phyloP scores from a whole-genome alignment of 2,888 invertebrate genomes.

The Phrixothrix hirtus region DNA sequence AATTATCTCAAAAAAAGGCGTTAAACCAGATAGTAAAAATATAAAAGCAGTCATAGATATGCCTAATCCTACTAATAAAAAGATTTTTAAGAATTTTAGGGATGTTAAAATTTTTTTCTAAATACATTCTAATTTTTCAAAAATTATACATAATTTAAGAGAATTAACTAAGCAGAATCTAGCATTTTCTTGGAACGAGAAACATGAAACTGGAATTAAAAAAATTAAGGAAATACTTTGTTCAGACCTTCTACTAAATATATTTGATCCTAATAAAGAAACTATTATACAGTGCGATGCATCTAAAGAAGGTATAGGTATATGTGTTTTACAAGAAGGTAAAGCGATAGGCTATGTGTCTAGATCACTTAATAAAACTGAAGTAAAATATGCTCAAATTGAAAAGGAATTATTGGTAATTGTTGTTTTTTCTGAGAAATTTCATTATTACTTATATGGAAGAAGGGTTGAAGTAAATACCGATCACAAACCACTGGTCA shows the following conservation, averaged over 20 bases:
- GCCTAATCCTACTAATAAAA: background rate
- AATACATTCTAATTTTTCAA: too few relatives aligned
- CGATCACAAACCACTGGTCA: slow-evolving; percentile 34
- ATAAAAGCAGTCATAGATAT: background rate
- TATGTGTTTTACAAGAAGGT: slow-evolving; percentile 37
- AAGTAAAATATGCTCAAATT: too few relatives aligned
- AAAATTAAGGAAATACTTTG: background rate
- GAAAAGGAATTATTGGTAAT: slow-evolving; percentile 38
- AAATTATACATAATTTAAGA: background rate
- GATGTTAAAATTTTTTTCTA: slow-evolving; percentile 1
- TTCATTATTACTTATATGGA: slow-evolving; percentile 40
- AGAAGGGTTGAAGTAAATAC: slow-evolving; percentile 20
- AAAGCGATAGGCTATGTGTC: slow-evolving; percentile 38
- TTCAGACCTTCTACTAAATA: slow-evolving; percentile 4
- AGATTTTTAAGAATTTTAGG: slow-evolving; percentile 1
- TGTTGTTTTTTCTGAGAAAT: slow-evolving; percentile 36
- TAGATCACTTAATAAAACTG: too few relatives aligned
- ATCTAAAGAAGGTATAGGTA: slow-evolving; percentile 37
- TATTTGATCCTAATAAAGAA: slow-evolving; percentile 1
- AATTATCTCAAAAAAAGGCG: too few relatives aligned
- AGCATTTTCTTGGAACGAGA: background rate
- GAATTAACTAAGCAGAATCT: background rate
- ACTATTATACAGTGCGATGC: slow-evolving; percentile 33
- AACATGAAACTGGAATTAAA: slow-evolving; percentile 3
- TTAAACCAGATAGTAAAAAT: background rate